Conservation (phyloP, 2,113 vertebrate genomes). For the Pseudorectes ferrugineus region DNA sequence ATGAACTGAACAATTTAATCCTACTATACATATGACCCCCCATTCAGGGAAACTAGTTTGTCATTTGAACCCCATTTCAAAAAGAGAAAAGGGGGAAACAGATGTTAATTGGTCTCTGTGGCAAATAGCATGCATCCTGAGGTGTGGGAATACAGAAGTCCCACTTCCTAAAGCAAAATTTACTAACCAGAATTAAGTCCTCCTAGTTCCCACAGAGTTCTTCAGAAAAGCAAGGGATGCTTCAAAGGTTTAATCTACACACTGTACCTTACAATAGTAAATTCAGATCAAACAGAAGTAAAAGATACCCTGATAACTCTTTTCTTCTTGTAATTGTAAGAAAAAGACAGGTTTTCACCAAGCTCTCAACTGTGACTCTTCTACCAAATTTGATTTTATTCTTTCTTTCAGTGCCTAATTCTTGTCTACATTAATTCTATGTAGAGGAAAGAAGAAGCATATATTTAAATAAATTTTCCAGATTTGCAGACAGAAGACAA, state of each 20-base stretch:
- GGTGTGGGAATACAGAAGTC: not conserved
- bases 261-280: not conserved
- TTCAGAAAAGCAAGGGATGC: not conserved
- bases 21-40: not conserved
- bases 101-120: not conserved
- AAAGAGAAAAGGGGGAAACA: not conserved
- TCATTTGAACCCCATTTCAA: not conserved
- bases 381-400: not conserved
- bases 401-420: constrained; percentile 5
- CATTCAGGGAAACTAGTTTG: not conserved
- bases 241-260: not conserved
- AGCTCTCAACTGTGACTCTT: not conserved
- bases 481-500: constrained; percentile 46
- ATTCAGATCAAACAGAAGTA: not conserved
- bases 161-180: not conserved
- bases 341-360: not conserved
- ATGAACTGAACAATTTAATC: not conserved
- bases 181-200: not conserved
- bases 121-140: not conserved
- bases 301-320: not conserved
- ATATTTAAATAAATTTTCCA: constrained; percentile 61
- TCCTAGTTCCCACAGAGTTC: not conserved
- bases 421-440: constrained; percentile 28
- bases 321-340: not conserved
- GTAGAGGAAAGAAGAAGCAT: constrained; percentile 27